A percentile compares a stretch with the other conserved stretches of the same genome.
Evolutionary conservation across 2,888 invertebrate genomes (phyloP).

Genomic region (Dioctria rufipes): DNA sequence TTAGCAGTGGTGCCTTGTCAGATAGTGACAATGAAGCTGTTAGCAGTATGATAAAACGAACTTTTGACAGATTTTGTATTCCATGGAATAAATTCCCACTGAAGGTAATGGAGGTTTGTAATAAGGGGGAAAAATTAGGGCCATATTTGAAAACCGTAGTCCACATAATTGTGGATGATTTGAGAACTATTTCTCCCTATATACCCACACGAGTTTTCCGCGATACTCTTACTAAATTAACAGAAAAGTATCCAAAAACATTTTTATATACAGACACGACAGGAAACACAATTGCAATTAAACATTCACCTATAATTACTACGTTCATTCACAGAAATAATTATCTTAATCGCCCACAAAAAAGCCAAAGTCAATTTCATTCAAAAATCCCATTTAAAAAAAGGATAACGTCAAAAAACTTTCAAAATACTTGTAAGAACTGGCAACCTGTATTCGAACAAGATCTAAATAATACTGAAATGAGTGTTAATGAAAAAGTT

Average conservation of each 20-base stretch:
- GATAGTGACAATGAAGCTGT: slow-evolving; percentile 14
- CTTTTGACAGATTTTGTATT: slow-evolving; percentile 32
- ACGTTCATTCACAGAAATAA: slow-evolving; percentile 32
- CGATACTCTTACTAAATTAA: slow-evolving; percentile 6
- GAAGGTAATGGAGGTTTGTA: slow-evolving; percentile 1
- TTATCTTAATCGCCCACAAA: slow-evolving; percentile 3
- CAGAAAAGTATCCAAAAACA: slow-evolving; percentile 23
- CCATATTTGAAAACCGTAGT: slow-evolving; percentile 26
- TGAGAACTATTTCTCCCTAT: slow-evolving; percentile 8
- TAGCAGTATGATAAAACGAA: not conserved
- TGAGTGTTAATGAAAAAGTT: too few species aligned
- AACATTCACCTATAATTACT: slow-evolving; percentile 39
- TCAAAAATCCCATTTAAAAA: too few species aligned
- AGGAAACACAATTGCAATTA: slow-evolving; percentile 11
- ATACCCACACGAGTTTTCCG: slow-evolving; percentile 29
- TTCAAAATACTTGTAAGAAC: too few species aligned
- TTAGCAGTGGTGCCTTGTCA: slow-evolving; percentile 15
- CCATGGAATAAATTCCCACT: slow-evolving; percentile 45
- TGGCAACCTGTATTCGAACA: too few species aligned
- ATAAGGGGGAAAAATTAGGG: slow-evolving; percentile 31
- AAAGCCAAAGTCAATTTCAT: too few species aligned
- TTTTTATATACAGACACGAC: slow-evolving; percentile 22
- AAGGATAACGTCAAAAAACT: too few species aligned
- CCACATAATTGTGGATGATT: slow-evolving; percentile 34
- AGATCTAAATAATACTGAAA: too few species aligned